Evolutionary conservation across 1,140 invertebrate genomes (phyloP).

Genomic region (Neodiprion pinetum): DNA sequence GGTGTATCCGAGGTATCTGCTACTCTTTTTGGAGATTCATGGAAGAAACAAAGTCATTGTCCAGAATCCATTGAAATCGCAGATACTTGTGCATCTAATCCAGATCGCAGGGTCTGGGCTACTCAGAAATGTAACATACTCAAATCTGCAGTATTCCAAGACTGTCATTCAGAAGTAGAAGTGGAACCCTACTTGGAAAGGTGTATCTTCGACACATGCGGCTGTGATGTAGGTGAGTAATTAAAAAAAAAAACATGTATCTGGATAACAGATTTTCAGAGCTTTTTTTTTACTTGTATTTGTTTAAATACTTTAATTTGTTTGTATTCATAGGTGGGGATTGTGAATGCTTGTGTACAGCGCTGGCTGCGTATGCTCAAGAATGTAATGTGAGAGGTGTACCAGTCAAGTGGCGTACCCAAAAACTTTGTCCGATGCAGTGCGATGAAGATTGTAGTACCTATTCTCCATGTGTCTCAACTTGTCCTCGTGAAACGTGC

Average conservation of each 20-base stretch:
- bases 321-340: constrained; percentile 72
- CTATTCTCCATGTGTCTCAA: constrained; percentile 82
- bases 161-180: constrained; percentile 82
- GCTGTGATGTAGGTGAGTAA: constrained; percentile 69
- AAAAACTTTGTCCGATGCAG: constrained; percentile 86
- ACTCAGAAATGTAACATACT: constrained; percentile 75
- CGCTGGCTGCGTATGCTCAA: constrained; percentile 84
- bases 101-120: constrained; percentile 81
- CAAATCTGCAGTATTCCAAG: constrained; percentile 74
- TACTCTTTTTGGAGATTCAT: constrained; percentile 84
- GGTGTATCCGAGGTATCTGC: constrained; percentile 76
- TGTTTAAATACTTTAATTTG: background rate
- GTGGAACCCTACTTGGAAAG: constrained; percentile 72
- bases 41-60: constrained; percentile 83
- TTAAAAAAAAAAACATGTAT: background rate
- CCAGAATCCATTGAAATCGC: constrained; percentile 59
- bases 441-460: constrained; percentile 80
- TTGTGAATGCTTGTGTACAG: constrained; percentile 89
- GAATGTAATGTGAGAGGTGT: constrained; percentile 77
- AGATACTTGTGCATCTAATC: constrained; percentile 77
- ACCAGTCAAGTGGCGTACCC: constrained; percentile 80
- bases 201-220: constrained; percentile 84
- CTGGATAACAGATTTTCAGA: background rate
- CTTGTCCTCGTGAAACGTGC: constrained; percentile 84
- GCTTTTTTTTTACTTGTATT: background rate